Conservation (phyloP, 1,140 invertebrate species). For the Drosophila sp. region DNA sequence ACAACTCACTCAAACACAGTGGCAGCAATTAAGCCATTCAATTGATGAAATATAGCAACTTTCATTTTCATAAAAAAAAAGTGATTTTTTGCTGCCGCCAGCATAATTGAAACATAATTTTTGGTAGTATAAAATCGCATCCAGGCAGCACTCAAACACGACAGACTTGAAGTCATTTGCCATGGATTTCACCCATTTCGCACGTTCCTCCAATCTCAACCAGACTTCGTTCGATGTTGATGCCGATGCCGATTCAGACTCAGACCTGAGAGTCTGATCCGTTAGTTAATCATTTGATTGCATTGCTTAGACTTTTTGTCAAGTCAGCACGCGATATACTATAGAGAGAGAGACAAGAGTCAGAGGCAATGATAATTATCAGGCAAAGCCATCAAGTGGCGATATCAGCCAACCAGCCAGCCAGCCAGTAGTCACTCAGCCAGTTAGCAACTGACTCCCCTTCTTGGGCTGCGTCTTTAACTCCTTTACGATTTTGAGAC, state of each 20-base stretch:
- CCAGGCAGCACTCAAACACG: conserved; percentile 62
- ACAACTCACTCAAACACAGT: conserved; percentile 35
- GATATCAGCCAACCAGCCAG: conserved; percentile 43
- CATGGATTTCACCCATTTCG: conserved; percentile 72
- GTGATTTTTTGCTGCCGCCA: conserved; percentile 37
- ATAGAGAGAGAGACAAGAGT: conserved; percentile 29
- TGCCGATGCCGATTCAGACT: conserved; percentile 4
- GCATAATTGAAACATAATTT: conserved; percentile 82
- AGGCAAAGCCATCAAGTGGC: conserved; percentile 58
- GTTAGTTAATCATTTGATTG: conserved; percentile 81
- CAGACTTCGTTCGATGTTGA: not conserved
- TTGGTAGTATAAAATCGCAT: conserved; percentile 69
- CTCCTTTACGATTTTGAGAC: conserved; percentile 7
- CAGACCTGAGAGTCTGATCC: conserved; percentile 24
- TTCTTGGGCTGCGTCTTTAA: not conserved
- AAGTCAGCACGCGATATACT: conserved; percentile 58
- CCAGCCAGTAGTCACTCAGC: not conserved
- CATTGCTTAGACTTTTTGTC: conserved; percentile 72
- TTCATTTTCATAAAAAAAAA: conserved; percentile 61
- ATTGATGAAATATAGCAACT: conserved; percentile 69
- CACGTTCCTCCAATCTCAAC: conserved; percentile 49
- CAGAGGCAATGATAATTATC: conserved; percentile 72
- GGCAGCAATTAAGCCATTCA: conserved; percentile 70
- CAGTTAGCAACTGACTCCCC: not conserved
- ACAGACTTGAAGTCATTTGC: conserved; percentile 36